Percentiles rank a stretch among this genome's conserved stretches.
These are phyloP conservation scores for Dichetophora obliterata DNA, from an alignment of 2,888 invertebrate genomes.

Conservation along the genomic window DNA sequence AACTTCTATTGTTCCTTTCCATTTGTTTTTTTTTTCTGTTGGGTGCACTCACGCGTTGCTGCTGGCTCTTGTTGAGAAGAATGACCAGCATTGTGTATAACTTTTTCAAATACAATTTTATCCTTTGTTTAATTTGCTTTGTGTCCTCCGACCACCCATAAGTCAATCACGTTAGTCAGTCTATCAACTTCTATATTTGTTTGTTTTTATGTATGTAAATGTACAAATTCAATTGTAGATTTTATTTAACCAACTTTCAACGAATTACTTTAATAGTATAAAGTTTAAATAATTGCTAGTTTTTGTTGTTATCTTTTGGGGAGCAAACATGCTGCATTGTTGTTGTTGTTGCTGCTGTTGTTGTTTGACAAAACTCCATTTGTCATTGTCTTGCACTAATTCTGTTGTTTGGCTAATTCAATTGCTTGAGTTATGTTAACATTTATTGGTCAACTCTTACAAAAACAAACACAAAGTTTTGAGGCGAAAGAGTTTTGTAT, in stretches of 20 bases:
- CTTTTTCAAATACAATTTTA: neutral
- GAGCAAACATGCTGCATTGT: too few relatives aligned
- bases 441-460: too few relatives aligned
- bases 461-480: too few relatives aligned
- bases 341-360: too few relatives aligned
- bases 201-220: neutral
- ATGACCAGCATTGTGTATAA: too few relatives aligned
- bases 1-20: neutral
- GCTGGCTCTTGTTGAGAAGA: neutral
- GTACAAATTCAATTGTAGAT: conserved; percentile 54
- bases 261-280: neutral
- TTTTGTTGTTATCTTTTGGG: neutral
- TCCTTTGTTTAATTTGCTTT: neutral
- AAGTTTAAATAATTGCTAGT: neutral
- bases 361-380: too few relatives aligned
- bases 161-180: neutral
- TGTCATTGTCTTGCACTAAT: too few relatives aligned
- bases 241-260: conserved; percentile 62
- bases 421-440: too few relatives aligned
- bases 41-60: neutral
- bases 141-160: neutral
- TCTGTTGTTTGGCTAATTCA: too few relatives aligned
- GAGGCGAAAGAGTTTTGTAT: too few relatives aligned
- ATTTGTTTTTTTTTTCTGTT: neutral
- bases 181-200: neutral